Evolutionary conservation across 1,140 invertebrate species (phyloP).

Genomic region (Anadara kagoshimensis): DNA sequence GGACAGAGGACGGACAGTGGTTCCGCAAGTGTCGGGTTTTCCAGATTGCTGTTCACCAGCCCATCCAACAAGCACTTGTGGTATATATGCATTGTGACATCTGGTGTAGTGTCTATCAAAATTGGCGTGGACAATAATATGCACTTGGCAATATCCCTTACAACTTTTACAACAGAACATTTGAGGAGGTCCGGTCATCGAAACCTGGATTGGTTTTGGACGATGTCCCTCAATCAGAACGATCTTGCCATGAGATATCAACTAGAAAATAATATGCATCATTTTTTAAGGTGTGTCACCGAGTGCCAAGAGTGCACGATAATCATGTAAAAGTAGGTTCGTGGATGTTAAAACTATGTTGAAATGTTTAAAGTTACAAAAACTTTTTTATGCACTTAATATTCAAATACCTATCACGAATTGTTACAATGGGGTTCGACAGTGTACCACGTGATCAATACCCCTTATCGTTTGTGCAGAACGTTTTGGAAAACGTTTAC

Average conservation of each 20-base stretch:
- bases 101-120: slow-evolving; percentile 2
- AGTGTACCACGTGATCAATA: no score
- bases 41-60: slow-evolving; percentile 14
- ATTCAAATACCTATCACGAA: no score
- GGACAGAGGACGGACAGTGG: slow-evolving; percentile 22
- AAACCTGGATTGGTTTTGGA: slow-evolving; percentile 21
- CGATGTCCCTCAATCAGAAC: slow-evolving; percentile 36
- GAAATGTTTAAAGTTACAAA: no score
- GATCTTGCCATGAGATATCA: slow-evolving; percentile 17
- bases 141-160: slow-evolving; percentile 35
- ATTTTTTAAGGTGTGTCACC: no score
- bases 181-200: slow-evolving; percentile 42
- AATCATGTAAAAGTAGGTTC: no score
- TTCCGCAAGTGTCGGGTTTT: slow-evolving; percentile 35
- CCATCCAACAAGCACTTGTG: slow-evolving; percentile 48
- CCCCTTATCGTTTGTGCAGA: no score
- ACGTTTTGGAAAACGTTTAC: no score
- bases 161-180: slow-evolving; percentile 46
- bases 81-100: slow-evolving; percentile 20
- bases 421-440: no score
- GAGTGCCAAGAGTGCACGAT: no score
- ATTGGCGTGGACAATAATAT: slow-evolving; percentile 25
- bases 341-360: no score
- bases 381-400: no score
- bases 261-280: neutral